These are phyloP conservation scores for Euphydryas editha DNA, from an alignment of 2,888 invertebrate species.

Conservation along the genomic window DNA sequence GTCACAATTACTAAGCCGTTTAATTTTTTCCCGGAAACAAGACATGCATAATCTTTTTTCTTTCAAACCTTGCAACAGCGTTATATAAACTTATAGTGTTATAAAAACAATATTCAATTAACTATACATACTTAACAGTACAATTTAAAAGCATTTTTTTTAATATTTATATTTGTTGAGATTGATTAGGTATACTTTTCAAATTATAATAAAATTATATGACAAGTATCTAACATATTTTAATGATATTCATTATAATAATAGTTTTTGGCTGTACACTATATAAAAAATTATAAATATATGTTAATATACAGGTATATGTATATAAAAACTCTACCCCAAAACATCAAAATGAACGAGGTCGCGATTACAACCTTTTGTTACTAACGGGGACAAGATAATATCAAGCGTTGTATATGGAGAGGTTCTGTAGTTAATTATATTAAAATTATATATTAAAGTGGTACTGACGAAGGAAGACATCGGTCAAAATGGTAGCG, in stretches of 20 bases:
- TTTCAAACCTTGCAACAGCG: not conserved
- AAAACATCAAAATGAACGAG: not conserved
- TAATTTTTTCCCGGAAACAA: conserved; percentile 1
- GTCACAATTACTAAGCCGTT: conserved; percentile 3
- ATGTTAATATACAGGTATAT: not conserved
- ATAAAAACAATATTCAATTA: too few relatives aligned
- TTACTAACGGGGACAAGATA: not conserved
- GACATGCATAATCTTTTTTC: not conserved
- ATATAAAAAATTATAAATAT: not conserved
- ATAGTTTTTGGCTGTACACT: not conserved
- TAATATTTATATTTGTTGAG: too few relatives aligned
- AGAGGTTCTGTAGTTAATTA: not conserved
- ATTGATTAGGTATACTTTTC: too few relatives aligned
- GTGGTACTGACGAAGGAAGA: too few relatives aligned
- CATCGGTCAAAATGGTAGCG: too few relatives aligned
- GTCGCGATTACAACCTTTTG: conserved; percentile 4
- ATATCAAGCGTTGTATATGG: not conserved
- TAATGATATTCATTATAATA: not conserved
- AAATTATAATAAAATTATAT: too few relatives aligned
- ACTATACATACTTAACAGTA: too few relatives aligned
- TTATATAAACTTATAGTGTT: too few relatives aligned
- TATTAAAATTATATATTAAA: too few relatives aligned
- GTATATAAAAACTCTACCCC: not conserved
- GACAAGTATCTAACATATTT: too few relatives aligned
- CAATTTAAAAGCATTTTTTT: too few relatives aligned